These are phyloP conservation scores for Tragulus kanchil DNA, from an alignment of 2,113 vertebrate species.

Conservation along the genomic window DNA sequence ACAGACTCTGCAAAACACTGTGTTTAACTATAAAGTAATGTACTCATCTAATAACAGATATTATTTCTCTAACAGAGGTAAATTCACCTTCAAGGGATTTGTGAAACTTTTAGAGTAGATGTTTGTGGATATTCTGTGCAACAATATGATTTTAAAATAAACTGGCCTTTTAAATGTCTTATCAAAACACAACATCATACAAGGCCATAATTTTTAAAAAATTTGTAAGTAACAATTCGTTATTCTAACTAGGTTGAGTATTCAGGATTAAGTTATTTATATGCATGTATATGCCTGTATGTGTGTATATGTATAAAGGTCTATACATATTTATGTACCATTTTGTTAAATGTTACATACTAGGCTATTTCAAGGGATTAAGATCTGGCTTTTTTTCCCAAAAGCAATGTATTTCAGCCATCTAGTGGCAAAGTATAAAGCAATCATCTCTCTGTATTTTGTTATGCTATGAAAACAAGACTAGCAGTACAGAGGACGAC, in stretches of 20 bases:
- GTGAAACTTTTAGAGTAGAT: not conserved
- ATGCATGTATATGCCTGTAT: not conserved
- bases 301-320: not conserved
- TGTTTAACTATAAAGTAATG: not conserved
- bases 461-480: constrained; percentile 10
- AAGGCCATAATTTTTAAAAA: not conserved
- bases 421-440: constrained; percentile 59
- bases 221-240: constrained; percentile 44
- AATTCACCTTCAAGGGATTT: not conserved
- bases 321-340: not conserved
- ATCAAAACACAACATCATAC: not conserved
- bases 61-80: not conserved
- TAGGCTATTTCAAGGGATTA: not conserved
- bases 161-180: not conserved
- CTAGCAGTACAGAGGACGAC: not conserved
- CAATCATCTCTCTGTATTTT: constrained; percentile 15
- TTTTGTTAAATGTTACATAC: not conserved
- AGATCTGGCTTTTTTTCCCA: constrained; percentile 52
- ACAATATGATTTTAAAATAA: constrained; percentile 39
- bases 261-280: not conserved
- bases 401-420: constrained; percentile 64
- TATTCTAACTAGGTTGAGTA: not conserved
- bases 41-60: not conserved
- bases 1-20: not conserved
- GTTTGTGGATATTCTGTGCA: not conserved